phyloP scores from a whole-genome alignment of 2,888 invertebrate genomes.

The Ophion costatus region DNA sequence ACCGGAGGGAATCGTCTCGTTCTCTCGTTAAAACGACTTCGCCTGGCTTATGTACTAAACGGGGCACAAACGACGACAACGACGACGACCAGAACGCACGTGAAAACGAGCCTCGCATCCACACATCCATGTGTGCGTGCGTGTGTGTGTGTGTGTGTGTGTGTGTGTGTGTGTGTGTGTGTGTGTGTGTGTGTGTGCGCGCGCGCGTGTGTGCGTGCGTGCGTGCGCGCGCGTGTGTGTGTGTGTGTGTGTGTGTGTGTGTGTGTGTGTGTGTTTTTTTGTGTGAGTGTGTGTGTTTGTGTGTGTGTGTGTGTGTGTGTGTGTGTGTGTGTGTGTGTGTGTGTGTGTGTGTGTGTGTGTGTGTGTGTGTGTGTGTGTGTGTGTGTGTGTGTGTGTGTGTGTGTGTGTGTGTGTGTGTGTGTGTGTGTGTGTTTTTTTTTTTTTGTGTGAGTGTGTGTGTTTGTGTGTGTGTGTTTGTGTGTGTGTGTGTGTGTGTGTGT shows the following conservation, averaged over 20 bases:
- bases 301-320: no score
- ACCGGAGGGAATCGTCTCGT: background rate
- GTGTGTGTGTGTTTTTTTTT: no score
- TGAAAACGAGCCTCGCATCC: background rate
- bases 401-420: no score
- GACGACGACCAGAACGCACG: background rate
- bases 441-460: no score
- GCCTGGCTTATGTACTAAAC: conserved; percentile 5
- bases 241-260: no score
- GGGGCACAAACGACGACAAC: conserved; percentile 4
- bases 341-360: background rate
- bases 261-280: no score
- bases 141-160: background rate
- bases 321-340: background rate
- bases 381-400: background rate
- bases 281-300: no score
- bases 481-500: no score
- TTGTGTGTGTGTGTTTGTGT: no score
- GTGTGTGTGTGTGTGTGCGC: no score
- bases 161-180: background rate
- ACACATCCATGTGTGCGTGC: no score
- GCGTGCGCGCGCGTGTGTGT: no score
- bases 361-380: background rate
- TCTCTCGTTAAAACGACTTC: conserved; percentile 30
- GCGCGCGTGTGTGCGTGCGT: background rate